Evolutionary conservation across 2,797 vertebrate genomes (phyloP).

Genomic region (Antennarius maculatus): DNA sequence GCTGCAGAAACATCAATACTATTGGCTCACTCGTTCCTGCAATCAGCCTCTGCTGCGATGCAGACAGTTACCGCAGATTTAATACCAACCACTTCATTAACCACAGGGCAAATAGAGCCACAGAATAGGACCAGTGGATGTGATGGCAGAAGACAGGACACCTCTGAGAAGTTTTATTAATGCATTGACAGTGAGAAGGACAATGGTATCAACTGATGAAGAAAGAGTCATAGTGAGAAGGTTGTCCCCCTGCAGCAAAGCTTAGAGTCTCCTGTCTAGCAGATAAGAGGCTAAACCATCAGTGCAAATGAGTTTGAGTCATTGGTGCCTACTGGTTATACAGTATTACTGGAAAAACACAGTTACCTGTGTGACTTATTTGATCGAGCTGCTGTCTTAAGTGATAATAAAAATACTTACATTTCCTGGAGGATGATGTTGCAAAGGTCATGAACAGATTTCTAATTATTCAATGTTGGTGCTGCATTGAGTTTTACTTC

Average conservation of each 20-base stretch:
- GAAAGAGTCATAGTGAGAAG: background rate
- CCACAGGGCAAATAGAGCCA: conserved; percentile 6
- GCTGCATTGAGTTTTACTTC: too few relatives aligned
- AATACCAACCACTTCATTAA: conserved; percentile 6
- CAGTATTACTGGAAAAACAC: too few relatives aligned
- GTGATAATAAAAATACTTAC: too few relatives aligned
- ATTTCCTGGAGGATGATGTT: too few relatives aligned
- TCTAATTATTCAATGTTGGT: too few relatives aligned
- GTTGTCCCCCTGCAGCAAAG: conserved; percentile 8
- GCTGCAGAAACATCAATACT: conserved; percentile 16
- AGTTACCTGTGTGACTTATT: too few relatives aligned
- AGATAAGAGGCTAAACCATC: background rate
- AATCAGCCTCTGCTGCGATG: background rate
- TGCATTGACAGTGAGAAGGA: background rate
- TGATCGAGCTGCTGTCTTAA: too few relatives aligned
- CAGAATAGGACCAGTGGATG: conserved; percentile 6
- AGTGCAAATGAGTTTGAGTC: too few relatives aligned
- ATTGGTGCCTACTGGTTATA: too few relatives aligned
- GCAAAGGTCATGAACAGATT: too few relatives aligned
- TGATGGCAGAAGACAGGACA: background rate
- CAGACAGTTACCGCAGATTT: conserved; percentile 16
- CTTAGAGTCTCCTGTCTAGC: background rate
- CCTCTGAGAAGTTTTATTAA: conserved; percentile 1
- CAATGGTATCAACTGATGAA: background rate
- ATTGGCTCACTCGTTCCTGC: background rate